Evolutionary conservation across 2,888 invertebrate genomes (phyloP), one percentile per base, ranked within the genome.

Genomic region (Dusona sp.): DNA sequence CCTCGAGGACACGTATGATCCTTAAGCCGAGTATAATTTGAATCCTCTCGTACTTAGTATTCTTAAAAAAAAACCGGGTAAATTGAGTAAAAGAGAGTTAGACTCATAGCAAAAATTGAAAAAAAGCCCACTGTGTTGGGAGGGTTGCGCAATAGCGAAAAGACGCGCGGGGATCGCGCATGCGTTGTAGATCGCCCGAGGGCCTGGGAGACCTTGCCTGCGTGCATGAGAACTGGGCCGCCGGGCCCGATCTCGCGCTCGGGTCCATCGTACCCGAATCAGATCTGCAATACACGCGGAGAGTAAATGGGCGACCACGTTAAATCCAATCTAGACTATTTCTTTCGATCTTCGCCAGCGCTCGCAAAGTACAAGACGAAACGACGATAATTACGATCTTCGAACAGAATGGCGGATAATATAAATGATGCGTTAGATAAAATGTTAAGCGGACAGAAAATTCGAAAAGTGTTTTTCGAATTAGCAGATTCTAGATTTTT

Each of bases 201-300:
- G 93, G 91, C 73, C 88, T 73, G 86, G 89, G 90, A 92, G 93
- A 93, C 93, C 93, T 93, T 93, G 93, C 89, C 89, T 90, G 87
- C 91, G 90, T 91, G 91, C 92, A 93, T 93, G 93, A 93, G 93
- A 93, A 93, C 93, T 93, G 93, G 93, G 93, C 93, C 93, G 91
- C 90, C 89, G 88, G 88, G 88, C 80, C 85, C 79, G 87, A 89
- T 87, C 87, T 85, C 89, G 88, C 88, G 88, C 86, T 79, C 88
- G 89, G 89, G 88, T 88, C 89, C 89, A 89, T 88, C 86, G 87
- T 84, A 84, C 88, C 91, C 90, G 88, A 92, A 92, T 90, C 89
- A 85, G 72, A 86, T 88, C 81, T 86, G 84, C 86, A 80, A 38
- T 79, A n/a, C 81, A 74, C 57, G 13, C 74, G 74, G 36, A 57